Evolutionary conservation across 2,113 vertebrate genomes (phyloP).

Genomic region (Condylura cristata): DNA sequence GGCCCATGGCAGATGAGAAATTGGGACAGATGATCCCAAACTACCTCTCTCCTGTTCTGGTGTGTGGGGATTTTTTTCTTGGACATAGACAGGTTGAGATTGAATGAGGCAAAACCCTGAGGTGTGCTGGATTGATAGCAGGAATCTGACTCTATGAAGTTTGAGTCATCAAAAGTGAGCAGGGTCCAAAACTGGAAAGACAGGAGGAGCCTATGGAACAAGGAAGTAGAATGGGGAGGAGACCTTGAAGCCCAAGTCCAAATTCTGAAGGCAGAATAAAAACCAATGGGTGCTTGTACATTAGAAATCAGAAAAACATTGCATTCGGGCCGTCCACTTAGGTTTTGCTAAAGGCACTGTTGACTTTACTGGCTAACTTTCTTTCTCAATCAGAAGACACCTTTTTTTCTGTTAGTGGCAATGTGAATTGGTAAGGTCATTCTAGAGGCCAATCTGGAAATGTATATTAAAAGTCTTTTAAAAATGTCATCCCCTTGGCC

Average conservation of each 20-base stretch:
- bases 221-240: neutral
- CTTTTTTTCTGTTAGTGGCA: neutral
- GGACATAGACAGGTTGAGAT: neutral
- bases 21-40: neutral
- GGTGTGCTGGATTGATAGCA: neutral
- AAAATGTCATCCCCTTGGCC: too few species aligned
- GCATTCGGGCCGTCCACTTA: neutral
- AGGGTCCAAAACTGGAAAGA: neutral
- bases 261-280: neutral
- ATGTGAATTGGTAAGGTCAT: neutral
- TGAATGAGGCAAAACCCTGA: constrained; percentile 6
- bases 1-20: neutral
- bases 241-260: neutral
- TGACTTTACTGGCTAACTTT: neutral
- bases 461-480: neutral
- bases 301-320: neutral
- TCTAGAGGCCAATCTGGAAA: neutral
- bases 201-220: neutral
- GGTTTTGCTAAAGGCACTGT: neutral
- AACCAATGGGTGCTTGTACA: neutral
- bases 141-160: neutral
- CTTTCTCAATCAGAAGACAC: neutral
- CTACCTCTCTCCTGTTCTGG: neutral
- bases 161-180: neutral
- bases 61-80: neutral